These are phyloP conservation scores for Sipha maydis DNA, from an alignment of 2,888 invertebrate genomes.

Conservation along the genomic window DNA sequence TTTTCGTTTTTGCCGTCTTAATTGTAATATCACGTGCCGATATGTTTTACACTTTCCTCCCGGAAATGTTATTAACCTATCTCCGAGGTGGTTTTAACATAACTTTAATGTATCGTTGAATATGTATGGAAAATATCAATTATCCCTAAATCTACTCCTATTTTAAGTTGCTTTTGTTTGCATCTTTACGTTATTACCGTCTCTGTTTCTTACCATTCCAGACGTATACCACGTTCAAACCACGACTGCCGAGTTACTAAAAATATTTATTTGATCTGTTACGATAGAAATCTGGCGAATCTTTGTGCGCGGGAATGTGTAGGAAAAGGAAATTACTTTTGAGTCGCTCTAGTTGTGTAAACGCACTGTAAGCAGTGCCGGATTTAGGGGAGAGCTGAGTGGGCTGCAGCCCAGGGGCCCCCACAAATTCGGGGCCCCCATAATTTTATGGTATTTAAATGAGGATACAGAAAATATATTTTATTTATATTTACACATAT, in stretches of 20 bases:
- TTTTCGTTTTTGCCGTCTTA: background rate
- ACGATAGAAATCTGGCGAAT: background rate
- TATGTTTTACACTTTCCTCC: background rate
- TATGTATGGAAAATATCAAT: background rate
- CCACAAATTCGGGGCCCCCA: too few relatives aligned
- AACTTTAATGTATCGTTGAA: background rate
- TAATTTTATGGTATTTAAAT: too few relatives aligned
- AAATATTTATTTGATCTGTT: background rate
- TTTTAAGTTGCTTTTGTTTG: background rate
- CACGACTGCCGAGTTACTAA: background rate
- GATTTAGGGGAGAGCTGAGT: too few relatives aligned
- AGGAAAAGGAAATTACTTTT: too few relatives aligned
- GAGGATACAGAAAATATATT: too few relatives aligned
- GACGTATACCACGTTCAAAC: background rate
- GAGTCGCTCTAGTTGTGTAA: too few relatives aligned
- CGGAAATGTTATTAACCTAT: too few relatives aligned
- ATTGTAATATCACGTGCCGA: background rate
- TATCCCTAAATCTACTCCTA: background rate
- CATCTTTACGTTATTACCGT: background rate
- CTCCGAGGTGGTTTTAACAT: background rate
- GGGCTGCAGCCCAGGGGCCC: too few relatives aligned
- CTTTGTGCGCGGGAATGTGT: too few relatives aligned
- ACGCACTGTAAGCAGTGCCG: too few relatives aligned
- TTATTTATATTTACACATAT: too few relatives aligned
- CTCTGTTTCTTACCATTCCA: background rate